Conservation (phyloP, 2,888 invertebrate species). For the Tethea ocularis region DNA sequence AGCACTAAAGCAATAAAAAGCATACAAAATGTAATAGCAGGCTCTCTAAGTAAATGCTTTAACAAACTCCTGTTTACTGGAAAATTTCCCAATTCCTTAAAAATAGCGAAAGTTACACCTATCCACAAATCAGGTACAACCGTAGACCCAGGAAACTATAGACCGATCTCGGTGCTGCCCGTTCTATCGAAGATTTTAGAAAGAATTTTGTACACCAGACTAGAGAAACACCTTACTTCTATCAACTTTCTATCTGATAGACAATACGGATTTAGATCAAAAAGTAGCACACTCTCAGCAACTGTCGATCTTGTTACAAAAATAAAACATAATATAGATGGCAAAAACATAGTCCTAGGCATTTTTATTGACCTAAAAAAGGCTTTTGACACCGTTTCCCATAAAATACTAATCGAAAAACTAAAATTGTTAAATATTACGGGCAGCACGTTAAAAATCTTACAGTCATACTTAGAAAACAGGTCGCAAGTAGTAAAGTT, state of each 20-base stretch:
- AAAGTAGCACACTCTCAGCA: neutral
- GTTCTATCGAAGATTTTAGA: neutral
- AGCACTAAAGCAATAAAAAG: too few relatives aligned
- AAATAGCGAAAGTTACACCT: neutral
- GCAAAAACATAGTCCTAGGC: conserved; percentile 11
- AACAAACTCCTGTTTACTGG: neutral
- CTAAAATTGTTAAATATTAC: neutral
- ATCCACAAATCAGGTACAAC: neutral
- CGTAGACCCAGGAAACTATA: neutral
- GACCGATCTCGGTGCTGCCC: neutral
- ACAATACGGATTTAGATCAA: neutral
- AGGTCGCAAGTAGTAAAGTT: neutral
- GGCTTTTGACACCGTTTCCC: conserved; percentile 14
- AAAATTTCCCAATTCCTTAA: neutral
- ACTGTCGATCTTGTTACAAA: conserved; percentile 11
- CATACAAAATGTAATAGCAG: too few relatives aligned
- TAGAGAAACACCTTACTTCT: neutral
- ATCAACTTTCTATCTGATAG: neutral
- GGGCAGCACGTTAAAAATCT: neutral
- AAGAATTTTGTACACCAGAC: neutral
- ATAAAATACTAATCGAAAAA: neutral
- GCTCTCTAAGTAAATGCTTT: too few relatives aligned
- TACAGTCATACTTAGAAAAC: neutral
- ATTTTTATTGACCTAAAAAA: conserved; percentile 14
- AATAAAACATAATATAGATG: conserved; percentile 15